Conservation (phyloP, 2,113 vertebrate genomes). For the Bostrychus sinensis region DNA sequence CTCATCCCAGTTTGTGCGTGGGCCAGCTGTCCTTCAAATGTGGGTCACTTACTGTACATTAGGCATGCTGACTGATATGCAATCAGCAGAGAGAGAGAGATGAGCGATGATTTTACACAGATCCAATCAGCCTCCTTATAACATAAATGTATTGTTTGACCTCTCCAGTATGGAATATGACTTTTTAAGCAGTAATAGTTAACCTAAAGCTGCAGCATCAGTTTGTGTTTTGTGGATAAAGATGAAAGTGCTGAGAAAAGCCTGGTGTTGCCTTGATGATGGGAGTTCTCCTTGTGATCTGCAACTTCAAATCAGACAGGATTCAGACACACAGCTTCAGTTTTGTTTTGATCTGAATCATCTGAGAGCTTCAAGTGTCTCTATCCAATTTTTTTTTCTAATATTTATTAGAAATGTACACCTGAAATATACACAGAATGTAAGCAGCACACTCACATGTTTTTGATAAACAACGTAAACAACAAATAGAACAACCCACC, state of each 20-base stretch:
- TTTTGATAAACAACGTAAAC: no score
- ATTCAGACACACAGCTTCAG: no score
- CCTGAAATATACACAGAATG: no score
- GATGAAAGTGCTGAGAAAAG: conserved; percentile 5
- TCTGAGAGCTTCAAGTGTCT: no score
- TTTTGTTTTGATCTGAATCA: no score
- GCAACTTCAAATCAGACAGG: neutral
- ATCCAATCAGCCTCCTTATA: conserved; percentile 30
- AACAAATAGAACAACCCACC: no score
- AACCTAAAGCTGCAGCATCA: neutral
- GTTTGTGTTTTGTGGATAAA: conserved; percentile 6
- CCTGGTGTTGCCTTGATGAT: conserved; percentile 10
- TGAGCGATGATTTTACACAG: conserved; percentile 26
- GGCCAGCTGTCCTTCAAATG: conserved; percentile 68
- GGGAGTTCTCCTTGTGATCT: conserved; percentile 16
- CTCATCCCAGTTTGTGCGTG: conserved; percentile 43
- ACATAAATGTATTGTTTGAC: conserved; percentile 31
- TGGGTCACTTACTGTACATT: conserved; percentile 63
- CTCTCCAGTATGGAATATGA: conserved; percentile 12
- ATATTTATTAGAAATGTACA: no score
- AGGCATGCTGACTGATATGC: conserved; percentile 40
- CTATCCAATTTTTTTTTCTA: no score
- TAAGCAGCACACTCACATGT: no score
- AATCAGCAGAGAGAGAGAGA: conserved; percentile 29
- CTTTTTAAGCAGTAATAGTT: neutral